These are phyloP conservation scores for Leptosomus discolor DNA, from an alignment of 2,113 vertebrate genomes.

Conservation along the genomic window DNA sequence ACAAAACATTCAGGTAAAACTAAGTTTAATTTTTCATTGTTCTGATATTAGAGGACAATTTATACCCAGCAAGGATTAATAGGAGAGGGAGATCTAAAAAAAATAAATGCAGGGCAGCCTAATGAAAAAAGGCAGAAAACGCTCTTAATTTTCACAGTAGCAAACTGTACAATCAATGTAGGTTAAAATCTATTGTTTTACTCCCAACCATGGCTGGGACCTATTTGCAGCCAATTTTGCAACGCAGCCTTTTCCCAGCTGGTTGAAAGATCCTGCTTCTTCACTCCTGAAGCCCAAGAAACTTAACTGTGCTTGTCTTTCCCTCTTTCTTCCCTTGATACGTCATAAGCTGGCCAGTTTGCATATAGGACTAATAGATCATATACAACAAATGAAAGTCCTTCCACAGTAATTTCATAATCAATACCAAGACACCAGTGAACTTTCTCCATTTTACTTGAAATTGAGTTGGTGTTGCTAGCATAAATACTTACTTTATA, in stretches of 20 bases:
- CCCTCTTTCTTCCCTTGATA: background rate
- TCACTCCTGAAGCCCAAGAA: background rate
- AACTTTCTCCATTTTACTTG: background rate
- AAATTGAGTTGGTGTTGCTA: background rate
- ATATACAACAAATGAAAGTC: background rate
- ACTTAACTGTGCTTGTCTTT: background rate
- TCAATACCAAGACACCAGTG: background rate
- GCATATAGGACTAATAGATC: background rate
- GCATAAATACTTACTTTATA: slow-evolving; percentile 3
- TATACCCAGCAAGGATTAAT: background rate
- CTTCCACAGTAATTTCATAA: background rate
- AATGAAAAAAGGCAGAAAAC: background rate
- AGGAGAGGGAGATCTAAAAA: background rate
- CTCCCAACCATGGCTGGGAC: background rate
- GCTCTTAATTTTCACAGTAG: background rate
- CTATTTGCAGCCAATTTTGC: background rate
- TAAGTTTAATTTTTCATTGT: background rate
- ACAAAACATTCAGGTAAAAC: background rate
- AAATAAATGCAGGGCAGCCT: background rate
- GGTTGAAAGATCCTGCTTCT: background rate
- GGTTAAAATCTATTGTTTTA: background rate
- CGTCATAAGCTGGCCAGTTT: background rate
- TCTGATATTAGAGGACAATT: background rate
- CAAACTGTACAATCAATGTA: background rate
- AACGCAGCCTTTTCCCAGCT: background rate